Evolutionary conservation across 2,113 vertebrate genomes (phyloP), one percentile per base, ranked within the genome.

Genomic region (Leptobrachium ailaonicum): DNA sequence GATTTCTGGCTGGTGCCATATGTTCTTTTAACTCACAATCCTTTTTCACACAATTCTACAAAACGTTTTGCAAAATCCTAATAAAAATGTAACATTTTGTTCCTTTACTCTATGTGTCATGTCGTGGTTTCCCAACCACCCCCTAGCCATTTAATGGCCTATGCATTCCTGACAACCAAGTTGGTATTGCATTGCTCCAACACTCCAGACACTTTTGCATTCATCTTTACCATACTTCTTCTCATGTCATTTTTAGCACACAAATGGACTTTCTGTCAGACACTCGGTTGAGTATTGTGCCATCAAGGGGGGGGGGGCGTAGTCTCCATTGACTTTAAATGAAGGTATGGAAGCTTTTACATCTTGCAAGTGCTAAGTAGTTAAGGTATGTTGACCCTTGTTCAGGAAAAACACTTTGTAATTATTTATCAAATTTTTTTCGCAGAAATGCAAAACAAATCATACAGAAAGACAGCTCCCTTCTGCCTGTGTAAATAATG

Each of bases 341-440:
- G 72, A 47, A 41, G 63, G 42, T 58, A 62, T 47, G 72, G 69
- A 80, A 73, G 62, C 78, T 50, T 75, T 80, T 62, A 2, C 12
- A 42, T 66, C 79, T 63, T 64, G 60, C n/a, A 80, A 66, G 79
- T 74, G 54, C 42, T 80, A 80, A 80, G 79, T 75, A 71, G 79
- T 80, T 80, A 80, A 80, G 72, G 79, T 80, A 80, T 45, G 66
- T 41, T 75, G 74, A 72, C 74, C 79, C 79, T 80, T 80, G 79
- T 80, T 80, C 79, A 80, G 79, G 64, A n/a, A 80, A 80, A 80
- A 80, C 64, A 69, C 79, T 80, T 73, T 80, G 79, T 75, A 42
- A 80, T 75, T 80, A 80, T 80, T 80, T 71, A 80, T 80, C 72
- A 80, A 80, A 80, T 80, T 80, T 80, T 80, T 72, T n/a, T n/a